A percentile compares a stretch with the other conserved stretches of the same genome.
Evolutionary conservation across 1,140 invertebrate genomes (phyloP).

Genomic region (Procambarus virginalis): DNA sequence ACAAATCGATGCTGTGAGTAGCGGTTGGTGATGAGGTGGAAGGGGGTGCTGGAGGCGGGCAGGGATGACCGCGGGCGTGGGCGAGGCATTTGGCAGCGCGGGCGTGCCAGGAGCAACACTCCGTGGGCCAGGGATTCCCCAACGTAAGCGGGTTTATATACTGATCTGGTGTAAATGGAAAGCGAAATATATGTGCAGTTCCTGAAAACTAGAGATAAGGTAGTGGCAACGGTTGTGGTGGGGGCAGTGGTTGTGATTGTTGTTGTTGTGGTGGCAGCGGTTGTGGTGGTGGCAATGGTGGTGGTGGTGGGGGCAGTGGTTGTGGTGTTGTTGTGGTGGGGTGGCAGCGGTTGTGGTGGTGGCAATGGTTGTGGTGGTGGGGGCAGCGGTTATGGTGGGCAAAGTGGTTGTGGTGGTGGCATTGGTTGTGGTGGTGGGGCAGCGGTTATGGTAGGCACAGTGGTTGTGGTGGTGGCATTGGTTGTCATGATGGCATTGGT

Average conservation of each 20-base stretch:
- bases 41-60: neutral
- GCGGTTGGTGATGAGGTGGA: neutral
- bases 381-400: too few relatives aligned
- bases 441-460: neutral
- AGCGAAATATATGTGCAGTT: neutral
- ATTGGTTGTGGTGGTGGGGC: too few relatives aligned
- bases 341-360: neutral
- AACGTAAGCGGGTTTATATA: slow-evolving; percentile 19
- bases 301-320: too few relatives aligned
- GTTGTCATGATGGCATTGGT: neutral
- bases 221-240: too few relatives aligned
- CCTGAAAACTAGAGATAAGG: neutral
- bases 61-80: slow-evolving; percentile 4
- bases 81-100: slow-evolving; percentile 18
- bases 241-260: neutral
- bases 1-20: neutral
- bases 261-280: neutral
- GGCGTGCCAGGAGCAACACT: slow-evolving; percentile 22
- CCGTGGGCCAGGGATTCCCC: slow-evolving; percentile 23
- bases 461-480: neutral
- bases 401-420: too few relatives aligned
- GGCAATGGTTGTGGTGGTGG: too few relatives aligned
- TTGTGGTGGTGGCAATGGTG: neutral
- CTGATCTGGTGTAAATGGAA: neutral
- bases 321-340: neutral